These are phyloP conservation scores for Psilopsiagon aurifrons DNA, from an alignment of 2,113 vertebrate species.

Conservation along the genomic window DNA sequence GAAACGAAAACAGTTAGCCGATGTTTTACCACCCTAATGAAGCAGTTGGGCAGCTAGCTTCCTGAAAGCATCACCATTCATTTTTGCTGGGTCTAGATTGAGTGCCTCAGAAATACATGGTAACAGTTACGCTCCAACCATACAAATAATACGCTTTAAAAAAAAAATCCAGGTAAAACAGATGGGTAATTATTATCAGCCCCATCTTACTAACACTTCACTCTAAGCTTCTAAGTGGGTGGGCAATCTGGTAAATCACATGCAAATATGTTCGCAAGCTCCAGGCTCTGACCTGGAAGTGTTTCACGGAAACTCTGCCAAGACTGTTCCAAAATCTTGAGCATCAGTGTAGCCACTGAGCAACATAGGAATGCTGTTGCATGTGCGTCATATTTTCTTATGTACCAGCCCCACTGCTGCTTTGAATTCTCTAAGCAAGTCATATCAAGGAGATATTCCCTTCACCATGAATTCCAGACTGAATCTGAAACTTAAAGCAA, in stretches of 20 bases:
- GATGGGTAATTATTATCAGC: slow-evolving; percentile 7
- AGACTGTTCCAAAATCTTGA: neutral
- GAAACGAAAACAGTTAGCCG: neutral
- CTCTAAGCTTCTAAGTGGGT: slow-evolving; percentile 9
- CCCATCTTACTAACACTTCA: slow-evolving; percentile 18
- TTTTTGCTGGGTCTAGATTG: neutral
- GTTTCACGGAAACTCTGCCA: slow-evolving; percentile 10
- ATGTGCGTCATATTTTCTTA: neutral
- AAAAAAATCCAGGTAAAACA: neutral
- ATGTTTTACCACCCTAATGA: neutral
- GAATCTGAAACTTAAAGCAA: neutral
- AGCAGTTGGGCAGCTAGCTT: neutral
- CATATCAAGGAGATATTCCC: neutral
- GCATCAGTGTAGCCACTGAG: neutral
- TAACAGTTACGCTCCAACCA: neutral
- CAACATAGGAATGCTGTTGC: neutral
- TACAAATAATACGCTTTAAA: neutral
- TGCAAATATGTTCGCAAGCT: neutral
- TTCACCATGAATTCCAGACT: neutral
- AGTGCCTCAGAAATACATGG: neutral
- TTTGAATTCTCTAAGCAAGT: slow-evolving; percentile 17
- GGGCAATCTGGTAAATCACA: slow-evolving; percentile 31
- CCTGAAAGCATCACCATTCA: neutral
- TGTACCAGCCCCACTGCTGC: neutral
- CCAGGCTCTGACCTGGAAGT: slow-evolving; percentile 32